Conservation (phyloP, 2,888 invertebrate species). For the Diaperis boleti region DNA sequence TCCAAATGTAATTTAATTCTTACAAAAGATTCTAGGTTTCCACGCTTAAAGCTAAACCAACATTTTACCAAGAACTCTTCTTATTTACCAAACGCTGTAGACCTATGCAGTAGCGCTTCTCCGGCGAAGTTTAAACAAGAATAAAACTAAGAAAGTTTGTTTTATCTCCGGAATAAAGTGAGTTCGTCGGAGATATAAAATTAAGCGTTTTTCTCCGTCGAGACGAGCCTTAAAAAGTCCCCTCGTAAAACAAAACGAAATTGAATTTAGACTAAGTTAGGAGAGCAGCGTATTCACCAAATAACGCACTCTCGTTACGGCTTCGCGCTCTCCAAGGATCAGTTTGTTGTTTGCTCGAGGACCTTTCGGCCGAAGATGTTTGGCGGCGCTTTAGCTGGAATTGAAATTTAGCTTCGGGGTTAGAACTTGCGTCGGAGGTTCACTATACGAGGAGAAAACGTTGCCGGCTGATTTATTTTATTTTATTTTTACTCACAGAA, state of each 20-base stretch:
- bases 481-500: no score
- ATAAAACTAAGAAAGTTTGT: conserved; percentile 1
- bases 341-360: conserved; percentile 33
- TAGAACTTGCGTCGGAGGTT: no score
- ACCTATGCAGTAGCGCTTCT: no score
- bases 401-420: no score
- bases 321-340: conserved; percentile 30
- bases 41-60: no score
- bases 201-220: conserved; percentile 14
- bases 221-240: conserved; percentile 14
- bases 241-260: conserved; percentile 34
- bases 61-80: no score
- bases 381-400: no score
- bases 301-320: conserved; percentile 18
- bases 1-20: no score
- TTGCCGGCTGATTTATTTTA: no score
- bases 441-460: no score
- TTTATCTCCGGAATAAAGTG: conserved; percentile 11
- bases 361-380: neutral
- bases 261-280: conserved; percentile 33
- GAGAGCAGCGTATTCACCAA: conserved; percentile 7
- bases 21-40: no score
- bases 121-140: conserved; percentile 5
- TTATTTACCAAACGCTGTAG: no score
- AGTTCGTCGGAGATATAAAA: conserved; percentile 11